Evolutionary conservation across 2,888 invertebrate genomes (phyloP), one percentile per base, ranked within the genome.

Genomic region (Trypoxylon attenuatum): DNA sequence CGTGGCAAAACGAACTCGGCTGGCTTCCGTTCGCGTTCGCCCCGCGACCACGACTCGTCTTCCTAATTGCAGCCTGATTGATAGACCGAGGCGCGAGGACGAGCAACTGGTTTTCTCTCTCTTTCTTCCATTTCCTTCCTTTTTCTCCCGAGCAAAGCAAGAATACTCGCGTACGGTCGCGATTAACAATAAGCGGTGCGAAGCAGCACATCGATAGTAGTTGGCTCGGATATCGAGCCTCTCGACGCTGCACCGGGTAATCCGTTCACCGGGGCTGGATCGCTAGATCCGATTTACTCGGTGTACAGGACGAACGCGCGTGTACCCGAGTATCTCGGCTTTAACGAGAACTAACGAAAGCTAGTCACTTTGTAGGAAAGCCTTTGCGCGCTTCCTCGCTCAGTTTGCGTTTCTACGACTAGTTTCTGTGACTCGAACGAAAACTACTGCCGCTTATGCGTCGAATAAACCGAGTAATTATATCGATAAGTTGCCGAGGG

Each of bases 1-100:
- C 39, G 39, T 10, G 22, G 10, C 21, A 5, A 22, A 10, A 10
- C n/a, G 43, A 25, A 16, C 13, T 2, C 19, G 5, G 25, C n/a
- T 3, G 2, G 51, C 54, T 50, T 42, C 47, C 33, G 60, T 56
- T 56, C 61, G 61, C 68, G 55, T 60, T 68, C 60, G 46, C 33
- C 13, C 13, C 10, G 33, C 13, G 13, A 33, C 4, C 13, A 13
- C 33, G 25, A 4, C n/a, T 13, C 33, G 33, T 33, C n/a, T 33
- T 13, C 33, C n/a, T 60, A 59, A 67, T 65, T 59, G 66, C 56
- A n/a, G 13, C 5, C 33, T 13, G 33, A 33, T 33, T 33, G 13
- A 33, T 33, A 33, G 13, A 33, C 13, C 13, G 13, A 33, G 33
- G 33, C 8, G 33, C 6, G 33, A 33, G 6, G 13, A 13, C 3